phyloP scores from a whole-genome alignment of 2,888 invertebrate genomes.

The Lepas anatifera region DNA sequence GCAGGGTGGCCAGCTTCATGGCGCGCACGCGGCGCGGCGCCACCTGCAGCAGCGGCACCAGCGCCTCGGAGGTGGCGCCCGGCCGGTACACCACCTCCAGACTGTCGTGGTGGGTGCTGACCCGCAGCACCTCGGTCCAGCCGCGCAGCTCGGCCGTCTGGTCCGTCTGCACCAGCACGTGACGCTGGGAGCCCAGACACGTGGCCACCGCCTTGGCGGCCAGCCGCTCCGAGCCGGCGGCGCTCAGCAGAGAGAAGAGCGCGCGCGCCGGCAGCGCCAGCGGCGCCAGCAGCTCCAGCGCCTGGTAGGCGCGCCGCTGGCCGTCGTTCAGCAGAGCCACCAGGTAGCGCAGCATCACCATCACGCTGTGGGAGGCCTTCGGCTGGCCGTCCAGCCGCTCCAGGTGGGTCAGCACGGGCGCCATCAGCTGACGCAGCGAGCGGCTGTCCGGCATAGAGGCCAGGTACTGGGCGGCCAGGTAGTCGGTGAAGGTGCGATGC shows the following conservation, averaged over 20 bases:
- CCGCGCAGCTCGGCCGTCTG: background rate
- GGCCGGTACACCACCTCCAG: constrained; percentile 5
- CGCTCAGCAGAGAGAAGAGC: constrained; percentile 41
- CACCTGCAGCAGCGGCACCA: background rate
- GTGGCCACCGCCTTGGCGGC: constrained; percentile 43
- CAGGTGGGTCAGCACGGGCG: background rate
- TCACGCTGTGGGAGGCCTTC: constrained; percentile 23
- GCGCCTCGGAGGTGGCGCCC: background rate
- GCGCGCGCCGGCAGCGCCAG: constrained; percentile 42
- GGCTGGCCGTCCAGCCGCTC: constrained; percentile 27
- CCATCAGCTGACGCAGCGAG: constrained; percentile 35
- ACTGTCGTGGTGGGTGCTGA: background rate
- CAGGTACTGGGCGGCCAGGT: constrained; percentile 44
- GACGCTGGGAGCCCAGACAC: constrained; percentile 37
- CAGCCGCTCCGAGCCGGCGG: constrained; percentile 42
- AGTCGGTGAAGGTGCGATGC: constrained; percentile 41
- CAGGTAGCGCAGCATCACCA: constrained; percentile 38
- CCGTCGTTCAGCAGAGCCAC: constrained; percentile 38
- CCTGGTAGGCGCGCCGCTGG: constrained; percentile 32
- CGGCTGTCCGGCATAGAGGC: constrained; percentile 42
- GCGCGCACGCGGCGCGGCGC: background rate
- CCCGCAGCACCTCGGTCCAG: background rate
- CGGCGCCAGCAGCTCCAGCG: constrained; percentile 37
- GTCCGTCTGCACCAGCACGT: constrained; percentile 19
- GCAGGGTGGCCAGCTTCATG: constrained; percentile 28